These are phyloP conservation scores for Leptobrachium leishanense DNA, from an alignment of 2,113 vertebrate species.

Conservation along the genomic window DNA sequence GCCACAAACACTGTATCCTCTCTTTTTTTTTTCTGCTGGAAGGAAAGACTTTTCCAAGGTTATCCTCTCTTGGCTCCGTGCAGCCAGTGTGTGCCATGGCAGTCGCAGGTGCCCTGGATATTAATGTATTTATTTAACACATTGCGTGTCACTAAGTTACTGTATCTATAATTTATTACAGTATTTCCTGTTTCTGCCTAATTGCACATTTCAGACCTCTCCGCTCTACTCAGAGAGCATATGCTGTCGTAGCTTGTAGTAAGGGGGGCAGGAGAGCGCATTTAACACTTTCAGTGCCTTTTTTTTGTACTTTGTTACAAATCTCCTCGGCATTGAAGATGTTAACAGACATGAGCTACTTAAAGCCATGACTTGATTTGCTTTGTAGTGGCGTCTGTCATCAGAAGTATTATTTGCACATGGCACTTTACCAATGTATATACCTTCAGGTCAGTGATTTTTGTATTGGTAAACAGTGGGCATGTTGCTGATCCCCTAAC, in stretches of 20 bases:
- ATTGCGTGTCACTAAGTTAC: not conserved
- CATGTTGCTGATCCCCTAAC: too few relatives aligned
- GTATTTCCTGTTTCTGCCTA: not conserved
- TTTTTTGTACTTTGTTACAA: slow-evolving; percentile 9
- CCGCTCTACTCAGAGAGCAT: not conserved
- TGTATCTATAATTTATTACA: not conserved
- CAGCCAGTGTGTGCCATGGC: too few relatives aligned
- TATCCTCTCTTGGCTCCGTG: too few relatives aligned
- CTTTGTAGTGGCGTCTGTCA: not conserved
- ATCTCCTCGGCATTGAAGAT: slow-evolving; percentile 32
- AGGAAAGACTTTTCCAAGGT: too few relatives aligned
- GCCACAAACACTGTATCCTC: too few relatives aligned
- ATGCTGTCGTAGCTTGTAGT: not conserved
- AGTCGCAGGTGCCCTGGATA: too few relatives aligned
- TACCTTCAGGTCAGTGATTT: too few relatives aligned
- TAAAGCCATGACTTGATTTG: not conserved
- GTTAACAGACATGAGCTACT: not conserved
- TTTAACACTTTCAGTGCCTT: slow-evolving; percentile 32
- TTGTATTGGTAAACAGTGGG: too few relatives aligned
- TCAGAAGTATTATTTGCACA: too few relatives aligned
- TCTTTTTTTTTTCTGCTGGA: too few relatives aligned
- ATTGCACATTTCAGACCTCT: slow-evolving; percentile 1
- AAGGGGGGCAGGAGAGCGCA: not conserved
- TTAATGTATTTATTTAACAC: not conserved
- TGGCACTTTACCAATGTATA: too few relatives aligned